phyloP scores from a whole-genome alignment of 2,888 invertebrate species.

The Aphodius granarius region DNA sequence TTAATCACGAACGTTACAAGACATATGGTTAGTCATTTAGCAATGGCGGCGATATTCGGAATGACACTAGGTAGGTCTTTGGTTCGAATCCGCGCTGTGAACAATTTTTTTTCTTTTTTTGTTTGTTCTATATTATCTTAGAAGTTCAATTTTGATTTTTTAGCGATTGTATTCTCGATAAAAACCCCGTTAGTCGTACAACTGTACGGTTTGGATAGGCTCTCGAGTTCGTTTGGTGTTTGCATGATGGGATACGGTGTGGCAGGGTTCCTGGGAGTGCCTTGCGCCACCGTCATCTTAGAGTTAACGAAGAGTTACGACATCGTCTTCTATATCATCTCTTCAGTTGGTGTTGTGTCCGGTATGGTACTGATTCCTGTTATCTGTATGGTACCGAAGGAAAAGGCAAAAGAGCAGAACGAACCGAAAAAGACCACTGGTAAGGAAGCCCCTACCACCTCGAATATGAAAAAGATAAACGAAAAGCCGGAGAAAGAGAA shows the following conservation, averaged over 20 bases:
- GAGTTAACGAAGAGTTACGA: constrained; percentile 74
- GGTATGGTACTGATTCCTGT: neutral
- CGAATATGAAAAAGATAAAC: neutral
- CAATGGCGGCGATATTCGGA: neutral
- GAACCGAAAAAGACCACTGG: neutral
- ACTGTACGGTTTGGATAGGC: constrained; percentile 83
- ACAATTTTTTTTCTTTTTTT: neutral
- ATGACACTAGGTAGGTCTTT: no score
- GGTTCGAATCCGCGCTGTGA: neutral
- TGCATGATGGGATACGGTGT: constrained; percentile 91
- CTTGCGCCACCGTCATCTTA: constrained; percentile 83
- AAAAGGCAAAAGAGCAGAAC: neutral
- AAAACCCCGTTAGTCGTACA: constrained; percentile 94
- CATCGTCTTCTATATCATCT: constrained; percentile 38
- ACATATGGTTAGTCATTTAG: neutral
- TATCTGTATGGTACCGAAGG: neutral
- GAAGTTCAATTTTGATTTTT: neutral
- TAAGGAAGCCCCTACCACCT: neutral
- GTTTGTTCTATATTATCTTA: neutral
- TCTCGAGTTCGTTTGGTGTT: constrained; percentile 95
- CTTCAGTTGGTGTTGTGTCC: neutral
- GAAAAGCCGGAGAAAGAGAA: neutral
- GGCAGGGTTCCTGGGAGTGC: constrained; percentile 89
- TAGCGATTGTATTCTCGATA: constrained; percentile 93
- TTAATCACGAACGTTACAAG: constrained; percentile 57